Base-by-base conservation (phyloP, 2,113 vertebrate genomes). In the Picathartes gymnocephalus region DNA sequence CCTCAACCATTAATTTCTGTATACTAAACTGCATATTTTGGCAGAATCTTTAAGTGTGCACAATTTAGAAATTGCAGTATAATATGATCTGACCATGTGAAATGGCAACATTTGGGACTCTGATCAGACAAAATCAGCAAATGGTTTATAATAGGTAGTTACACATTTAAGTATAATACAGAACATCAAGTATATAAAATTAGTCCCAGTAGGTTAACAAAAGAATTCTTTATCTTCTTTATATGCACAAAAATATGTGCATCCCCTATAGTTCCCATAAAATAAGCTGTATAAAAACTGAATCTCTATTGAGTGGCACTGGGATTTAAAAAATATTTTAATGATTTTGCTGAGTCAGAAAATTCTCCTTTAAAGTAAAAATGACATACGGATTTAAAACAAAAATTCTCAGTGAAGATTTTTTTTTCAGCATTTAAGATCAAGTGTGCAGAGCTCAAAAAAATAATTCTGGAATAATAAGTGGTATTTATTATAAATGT, bases 131-230 rank as follows among this genome's bases (percentile, higher is more conserved):
- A 82, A 92, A 73, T 44, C 69, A 94, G 73, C n/a, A 87, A 88
- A 70, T 57, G 40, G 25, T 78, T 92, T 93, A 76, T 93, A 96
- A 96, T 94, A 93, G 69, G 53, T 85, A 76, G 45, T 92, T 92
- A 42, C 42, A 91, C 13, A 77, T 90, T 90, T 95, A 95, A 93
- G 90, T 86, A 88, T 77, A 95, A 91, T 85, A 80, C 48, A 82
- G 54, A 79, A 45, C 50, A 42, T 45, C 30, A 65, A 65, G 61
- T 6, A 89, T 30, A 76, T 61, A 64, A 89, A 95, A 48, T 8
- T 69, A 86, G 24, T 78, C 21, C 62, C 64, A 65, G 42, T 17
- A 79, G 33, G n/a, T 28, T 74, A 79, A 91, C 48, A 91, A 91
- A 78, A 69, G 66, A 40, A 68, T 37, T 74, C 21, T 92, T 93